These are phyloP conservation scores for Lagocephalus sceleratus DNA, from an alignment of 2,797 vertebrate genomes.

Conservation along the genomic window DNA sequence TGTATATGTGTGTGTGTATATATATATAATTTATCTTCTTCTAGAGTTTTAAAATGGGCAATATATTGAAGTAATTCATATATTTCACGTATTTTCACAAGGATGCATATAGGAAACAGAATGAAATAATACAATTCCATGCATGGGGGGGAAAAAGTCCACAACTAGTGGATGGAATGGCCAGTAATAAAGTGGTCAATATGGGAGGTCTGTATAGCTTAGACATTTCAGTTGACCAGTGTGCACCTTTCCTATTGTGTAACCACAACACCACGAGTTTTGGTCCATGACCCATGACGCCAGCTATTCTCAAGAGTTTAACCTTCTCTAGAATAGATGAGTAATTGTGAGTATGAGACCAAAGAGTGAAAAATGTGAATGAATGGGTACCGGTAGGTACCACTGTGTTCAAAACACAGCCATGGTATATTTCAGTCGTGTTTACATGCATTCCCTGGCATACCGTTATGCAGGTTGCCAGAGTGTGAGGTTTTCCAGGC, in stretches of 20 bases:
- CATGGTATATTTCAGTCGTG: slow-evolving; percentile 37
- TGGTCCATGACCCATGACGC: slow-evolving; percentile 58
- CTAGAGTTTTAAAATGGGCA: too few relatives aligned
- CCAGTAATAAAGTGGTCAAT: slow-evolving; percentile 20
- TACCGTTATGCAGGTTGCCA: slow-evolving; percentile 61
- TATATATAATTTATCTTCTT: too few relatives aligned
- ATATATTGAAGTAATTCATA: too few relatives aligned
- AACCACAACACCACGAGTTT: slow-evolving; percentile 60
- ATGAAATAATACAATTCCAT: not conserved
- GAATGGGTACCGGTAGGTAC: slow-evolving; percentile 55
- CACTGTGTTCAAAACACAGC: slow-evolving; percentile 50
- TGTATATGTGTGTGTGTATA: too few relatives aligned
- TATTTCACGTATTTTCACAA: not conserved
- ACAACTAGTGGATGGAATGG: not conserved
- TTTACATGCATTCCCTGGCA: slow-evolving; percentile 29
- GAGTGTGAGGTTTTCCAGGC: slow-evolving; percentile 47
- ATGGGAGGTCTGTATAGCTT: slow-evolving; percentile 54
- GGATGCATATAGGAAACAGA: not conserved
- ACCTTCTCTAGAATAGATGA: slow-evolving; percentile 37
- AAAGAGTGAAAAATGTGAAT: slow-evolving; percentile 49
- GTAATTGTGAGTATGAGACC: slow-evolving; percentile 35
- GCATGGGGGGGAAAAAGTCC: slow-evolving; percentile 1
- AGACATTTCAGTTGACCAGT: slow-evolving; percentile 51
- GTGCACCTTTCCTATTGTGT: slow-evolving; percentile 53
- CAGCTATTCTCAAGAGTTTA: slow-evolving; percentile 44